A percentile compares a stretch with the other conserved stretches of the same genome.
Evolutionary conservation across 2,113 vertebrate species (phyloP).

Genomic region (Phasianus colchicus): DNA sequence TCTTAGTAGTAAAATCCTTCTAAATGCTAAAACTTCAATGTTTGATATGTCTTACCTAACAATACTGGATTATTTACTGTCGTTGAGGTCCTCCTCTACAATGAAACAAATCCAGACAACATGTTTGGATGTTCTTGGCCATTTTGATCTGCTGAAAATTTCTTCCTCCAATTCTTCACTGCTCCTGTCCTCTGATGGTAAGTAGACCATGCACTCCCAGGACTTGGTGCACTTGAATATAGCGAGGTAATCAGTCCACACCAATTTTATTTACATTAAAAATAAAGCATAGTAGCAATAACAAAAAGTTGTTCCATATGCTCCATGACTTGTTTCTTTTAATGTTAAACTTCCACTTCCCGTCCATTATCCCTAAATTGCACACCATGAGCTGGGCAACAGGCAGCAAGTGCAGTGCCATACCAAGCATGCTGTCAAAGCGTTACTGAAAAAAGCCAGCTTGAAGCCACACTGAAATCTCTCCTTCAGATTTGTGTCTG

Average conservation of each 20-base stretch:
- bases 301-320: background rate
- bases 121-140: background rate
- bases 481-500: background rate
- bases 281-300: background rate
- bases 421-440: background rate
- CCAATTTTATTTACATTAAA: background rate
- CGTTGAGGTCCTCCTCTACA: background rate
- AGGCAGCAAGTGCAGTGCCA: background rate
- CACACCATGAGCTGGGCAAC: background rate
- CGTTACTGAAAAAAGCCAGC: background rate
- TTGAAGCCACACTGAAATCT: background rate
- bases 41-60: background rate
- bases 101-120: background rate
- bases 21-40: background rate
- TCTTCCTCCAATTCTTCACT: background rate
- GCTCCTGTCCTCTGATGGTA: background rate
- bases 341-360: background rate
- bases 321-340: background rate
- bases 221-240: background rate
- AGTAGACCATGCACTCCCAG: background rate
- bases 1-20: background rate
- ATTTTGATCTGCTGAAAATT: background rate
- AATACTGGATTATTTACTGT: background rate
- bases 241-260: background rate
- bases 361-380: background rate